Evolutionary conservation across 2,888 invertebrate genomes (phyloP).

Genomic region (Thysanoteuthis rhombus): DNA sequence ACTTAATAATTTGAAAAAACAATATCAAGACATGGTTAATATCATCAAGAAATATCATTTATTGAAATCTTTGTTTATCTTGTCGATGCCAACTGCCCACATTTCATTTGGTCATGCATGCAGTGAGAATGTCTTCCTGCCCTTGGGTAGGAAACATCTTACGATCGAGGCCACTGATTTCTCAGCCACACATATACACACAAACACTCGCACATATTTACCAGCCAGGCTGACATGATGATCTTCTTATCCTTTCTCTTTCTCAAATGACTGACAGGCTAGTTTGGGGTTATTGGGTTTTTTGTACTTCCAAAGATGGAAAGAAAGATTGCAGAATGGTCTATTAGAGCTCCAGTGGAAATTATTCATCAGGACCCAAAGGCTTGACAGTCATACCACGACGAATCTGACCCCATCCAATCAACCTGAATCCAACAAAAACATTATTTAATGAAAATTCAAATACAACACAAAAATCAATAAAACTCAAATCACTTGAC

Average conservation of each 20-base stretch:
- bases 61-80: background rate
- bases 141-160: background rate
- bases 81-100: background rate
- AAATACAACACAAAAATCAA: no score
- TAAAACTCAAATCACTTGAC: no score
- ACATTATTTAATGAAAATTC: no score
- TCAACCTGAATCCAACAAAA: conserved; percentile 75
- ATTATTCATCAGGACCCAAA: conserved; percentile 24
- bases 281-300: background rate
- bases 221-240: background rate
- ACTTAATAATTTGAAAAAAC: no score
- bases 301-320: background rate
- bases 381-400: conserved; percentile 96
- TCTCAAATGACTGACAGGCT: background rate
- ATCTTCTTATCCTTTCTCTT: background rate
- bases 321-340: no score
- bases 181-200: background rate
- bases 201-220: background rate
- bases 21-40: background rate
- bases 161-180: background rate
- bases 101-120: background rate
- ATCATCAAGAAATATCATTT: background rate
- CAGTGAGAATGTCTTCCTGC: background rate
- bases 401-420: conserved; percentile 99
- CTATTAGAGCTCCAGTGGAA: background rate